Percentiles rank a stretch among this genome's conserved stretches.
Evolutionary conservation across 2,888 invertebrate species (phyloP).

Genomic region (Tenthredo mesomela): DNA sequence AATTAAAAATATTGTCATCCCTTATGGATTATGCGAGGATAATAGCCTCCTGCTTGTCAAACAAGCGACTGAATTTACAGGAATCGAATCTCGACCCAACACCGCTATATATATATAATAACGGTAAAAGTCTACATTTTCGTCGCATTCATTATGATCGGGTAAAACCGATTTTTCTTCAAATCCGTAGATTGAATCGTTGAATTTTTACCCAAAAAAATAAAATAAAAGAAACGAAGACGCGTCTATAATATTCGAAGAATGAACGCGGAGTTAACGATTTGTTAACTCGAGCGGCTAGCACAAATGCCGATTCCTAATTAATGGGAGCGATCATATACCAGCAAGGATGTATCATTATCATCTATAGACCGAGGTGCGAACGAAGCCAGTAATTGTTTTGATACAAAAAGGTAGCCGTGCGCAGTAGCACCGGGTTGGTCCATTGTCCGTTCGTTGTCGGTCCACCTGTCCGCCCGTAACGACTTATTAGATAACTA

Average conservation of each 20-base stretch:
- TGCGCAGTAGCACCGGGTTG: not conserved
- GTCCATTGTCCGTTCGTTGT: slow-evolving; percentile 42
- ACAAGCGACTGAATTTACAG: slow-evolving; percentile 68
- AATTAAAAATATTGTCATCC: slow-evolving; percentile 77
- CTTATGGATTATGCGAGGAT: slow-evolving; percentile 71
- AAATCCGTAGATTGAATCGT: not conserved
- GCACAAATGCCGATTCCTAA: slow-evolving; percentile 45
- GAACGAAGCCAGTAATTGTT: slow-evolving; percentile 65
- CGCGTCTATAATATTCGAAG: not conserved
- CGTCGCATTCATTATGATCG: not conserved
- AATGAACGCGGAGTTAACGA: not conserved
- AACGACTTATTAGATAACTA: slow-evolving; percentile 37
- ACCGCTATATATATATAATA: not conserved
- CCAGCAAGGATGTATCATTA: slow-evolving; percentile 25
- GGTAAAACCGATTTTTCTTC: not conserved
- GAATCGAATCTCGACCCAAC: not conserved
- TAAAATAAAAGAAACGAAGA: not conserved
- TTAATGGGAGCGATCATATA: slow-evolving; percentile 49
- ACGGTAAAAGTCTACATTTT: not conserved
- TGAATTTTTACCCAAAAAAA: not conserved
- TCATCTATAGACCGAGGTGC: not conserved
- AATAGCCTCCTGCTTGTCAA: slow-evolving; percentile 71
- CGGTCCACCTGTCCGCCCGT: slow-evolving; percentile 53
- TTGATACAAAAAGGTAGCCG: slow-evolving; percentile 63
- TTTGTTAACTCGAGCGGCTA: not conserved